Evolutionary conservation across 1,140 invertebrate species (phyloP).

Genomic region (Drosophila sucinea): DNA sequence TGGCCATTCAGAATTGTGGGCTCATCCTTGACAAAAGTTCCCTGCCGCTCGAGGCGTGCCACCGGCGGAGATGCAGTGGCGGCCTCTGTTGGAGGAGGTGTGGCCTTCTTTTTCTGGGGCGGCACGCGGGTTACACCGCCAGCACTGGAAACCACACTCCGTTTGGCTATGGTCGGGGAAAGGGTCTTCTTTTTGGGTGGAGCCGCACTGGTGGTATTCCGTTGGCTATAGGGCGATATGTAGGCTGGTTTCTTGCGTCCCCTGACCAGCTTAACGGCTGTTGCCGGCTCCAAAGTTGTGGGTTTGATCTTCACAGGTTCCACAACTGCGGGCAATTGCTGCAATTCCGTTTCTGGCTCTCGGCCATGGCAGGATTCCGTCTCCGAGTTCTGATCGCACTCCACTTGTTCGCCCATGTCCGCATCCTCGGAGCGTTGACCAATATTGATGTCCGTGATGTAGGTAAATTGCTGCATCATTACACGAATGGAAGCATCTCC

Average conservation of each 20-base stretch:
- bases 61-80: slow-evolving; percentile 39
- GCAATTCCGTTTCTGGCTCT: slow-evolving; percentile 2
- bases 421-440: slow-evolving; percentile 28
- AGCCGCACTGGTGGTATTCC: slow-evolving; percentile 56
- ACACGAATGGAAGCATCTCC: slow-evolving; percentile 82
- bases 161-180: slow-evolving; percentile 67
- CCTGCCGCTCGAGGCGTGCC: slow-evolving; percentile 88
- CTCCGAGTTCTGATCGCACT: slow-evolving; percentile 84
- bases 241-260: slow-evolving; percentile 90
- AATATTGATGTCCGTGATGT: slow-evolving; percentile 59
- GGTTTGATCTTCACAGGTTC: slow-evolving; percentile 14
- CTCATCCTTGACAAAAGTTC: slow-evolving; percentile 94
- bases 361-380: slow-evolving; percentile 79
- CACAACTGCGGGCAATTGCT: background rate
- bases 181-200: slow-evolving; percentile 57
- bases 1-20: slow-evolving; percentile 83
- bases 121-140: slow-evolving; percentile 23
- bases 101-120: slow-evolving; percentile 49
- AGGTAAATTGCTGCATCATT: slow-evolving; percentile 72
- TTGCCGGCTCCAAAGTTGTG: slow-evolving; percentile 54
- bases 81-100: slow-evolving; percentile 11
- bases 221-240: slow-evolving; percentile 85
- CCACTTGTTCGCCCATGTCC: slow-evolving; percentile 75
- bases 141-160: slow-evolving; percentile 35
- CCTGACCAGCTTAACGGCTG: slow-evolving; percentile 87